Percentiles rank a stretch among this genome's conserved stretches.
Conservation (phyloP, 2,797 vertebrate species). For the Anguilla megastoma region DNA sequence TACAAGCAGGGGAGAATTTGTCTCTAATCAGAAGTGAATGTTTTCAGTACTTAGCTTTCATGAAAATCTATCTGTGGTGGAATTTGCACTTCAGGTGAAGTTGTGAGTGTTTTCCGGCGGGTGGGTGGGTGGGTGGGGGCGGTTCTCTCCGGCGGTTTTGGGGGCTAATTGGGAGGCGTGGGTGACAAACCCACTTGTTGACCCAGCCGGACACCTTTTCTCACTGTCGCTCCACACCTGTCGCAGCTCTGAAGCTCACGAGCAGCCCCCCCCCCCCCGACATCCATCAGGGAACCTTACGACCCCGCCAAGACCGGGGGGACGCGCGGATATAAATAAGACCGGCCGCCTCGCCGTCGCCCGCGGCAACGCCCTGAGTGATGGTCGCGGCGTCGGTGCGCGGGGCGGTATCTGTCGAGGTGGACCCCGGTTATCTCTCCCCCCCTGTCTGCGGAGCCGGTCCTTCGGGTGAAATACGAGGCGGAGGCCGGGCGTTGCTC, state of each 20-base stretch:
- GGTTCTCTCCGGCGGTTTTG: neutral
- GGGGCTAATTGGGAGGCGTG: slow-evolving; percentile 55
- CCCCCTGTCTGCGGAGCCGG: neutral
- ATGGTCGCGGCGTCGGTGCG: slow-evolving; percentile 39
- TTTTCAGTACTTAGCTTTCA: neutral
- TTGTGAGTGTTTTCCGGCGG: neutral
- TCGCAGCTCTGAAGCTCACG: slow-evolving; percentile 44
- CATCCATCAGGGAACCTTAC: slow-evolving; percentile 46
- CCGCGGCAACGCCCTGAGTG: slow-evolving; percentile 22
- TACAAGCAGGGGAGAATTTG: neutral
- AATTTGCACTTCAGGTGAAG: neutral
- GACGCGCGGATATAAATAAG: slow-evolving; percentile 63
- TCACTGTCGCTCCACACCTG: slow-evolving; percentile 45
- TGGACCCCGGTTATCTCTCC: slow-evolving; percentile 17
- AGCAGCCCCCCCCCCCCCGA: neutral
- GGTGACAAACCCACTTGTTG: slow-evolving; percentile 66
- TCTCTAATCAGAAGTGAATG: no score
- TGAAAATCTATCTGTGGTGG: neutral
- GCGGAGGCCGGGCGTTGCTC: slow-evolving; percentile 12
- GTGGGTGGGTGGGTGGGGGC: neutral
- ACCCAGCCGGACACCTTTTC: slow-evolving; percentile 57
- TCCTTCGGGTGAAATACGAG: slow-evolving; percentile 18
- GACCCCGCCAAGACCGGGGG: slow-evolving; percentile 53
- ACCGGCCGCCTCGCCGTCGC: slow-evolving; percentile 22
- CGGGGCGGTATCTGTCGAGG: slow-evolving; percentile 39